phyloP scores from a whole-genome alignment of 1,140 invertebrate genomes.

The Radopholus similis region DNA sequence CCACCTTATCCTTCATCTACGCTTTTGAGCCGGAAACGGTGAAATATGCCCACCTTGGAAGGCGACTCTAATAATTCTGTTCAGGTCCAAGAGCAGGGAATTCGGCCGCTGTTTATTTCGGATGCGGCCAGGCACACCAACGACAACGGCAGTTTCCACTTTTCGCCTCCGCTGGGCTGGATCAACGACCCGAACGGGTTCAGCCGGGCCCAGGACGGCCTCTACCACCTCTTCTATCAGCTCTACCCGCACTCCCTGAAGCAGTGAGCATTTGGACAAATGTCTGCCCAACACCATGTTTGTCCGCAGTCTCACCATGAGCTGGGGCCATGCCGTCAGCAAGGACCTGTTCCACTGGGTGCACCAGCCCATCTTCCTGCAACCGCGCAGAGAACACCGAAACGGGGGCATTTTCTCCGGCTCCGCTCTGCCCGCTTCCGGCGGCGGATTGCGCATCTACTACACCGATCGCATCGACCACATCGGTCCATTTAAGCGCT shows the following conservation, averaged over 20 bases:
- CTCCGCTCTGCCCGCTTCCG: background rate
- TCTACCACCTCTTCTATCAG: slow-evolving; percentile 12
- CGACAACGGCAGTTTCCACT: background rate
- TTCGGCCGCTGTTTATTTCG: slow-evolving; percentile 4
- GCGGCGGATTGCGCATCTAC: slow-evolving; percentile 2
- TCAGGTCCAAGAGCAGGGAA: slow-evolving; percentile 1
- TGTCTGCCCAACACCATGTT: background rate
- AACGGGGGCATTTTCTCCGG: slow-evolving; percentile 1
- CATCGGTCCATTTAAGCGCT: background rate
- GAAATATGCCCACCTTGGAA: background rate
- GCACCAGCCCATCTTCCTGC: slow-evolving; percentile 10
- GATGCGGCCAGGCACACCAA: background rate
- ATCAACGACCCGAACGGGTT: slow-evolving; percentile 16
- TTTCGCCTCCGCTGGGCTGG: slow-evolving; percentile 11
- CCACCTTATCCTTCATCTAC: slow-evolving; percentile 14
- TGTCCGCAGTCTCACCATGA: background rate
- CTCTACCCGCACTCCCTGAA: slow-evolving; percentile 11
- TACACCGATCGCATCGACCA: slow-evolving; percentile 10
- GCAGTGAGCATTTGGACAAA: background rate
- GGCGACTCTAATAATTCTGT: background rate
- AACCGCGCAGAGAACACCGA: background rate
- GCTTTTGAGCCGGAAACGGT: slow-evolving; percentile 12
- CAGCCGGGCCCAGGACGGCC: background rate
- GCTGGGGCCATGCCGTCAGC: slow-evolving; percentile 10
- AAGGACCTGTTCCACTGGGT: slow-evolving; percentile 2